Evolutionary conservation across 2,113 vertebrate genomes (phyloP), one percentile per base, ranked within the genome.

Genomic region (Mastomys coucha): DNA sequence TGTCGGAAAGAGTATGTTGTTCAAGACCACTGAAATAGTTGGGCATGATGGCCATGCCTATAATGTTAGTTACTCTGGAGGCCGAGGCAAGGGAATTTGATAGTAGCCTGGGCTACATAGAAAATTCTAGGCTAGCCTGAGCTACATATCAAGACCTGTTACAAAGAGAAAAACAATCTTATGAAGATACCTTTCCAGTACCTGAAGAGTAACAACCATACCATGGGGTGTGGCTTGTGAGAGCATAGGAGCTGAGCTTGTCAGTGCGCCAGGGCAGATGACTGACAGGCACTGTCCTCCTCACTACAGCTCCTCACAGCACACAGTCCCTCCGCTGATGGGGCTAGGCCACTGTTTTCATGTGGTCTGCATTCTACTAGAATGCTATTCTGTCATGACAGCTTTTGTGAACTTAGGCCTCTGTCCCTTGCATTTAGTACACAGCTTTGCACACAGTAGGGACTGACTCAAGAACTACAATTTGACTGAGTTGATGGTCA

Each of bases 291-390:
- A 45, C n/a, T 24, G 0, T 13, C 14, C 19, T 3, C 20, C 17
- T 73, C 53, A 19, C 53, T 63, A 53, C 7, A 0, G 11, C 49
- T 89, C 95, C 69, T 24, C 56, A 31, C 1, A 20, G 58, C 51
- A 31, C 20, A 0, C 11, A 7, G 1, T 22, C 2, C 60, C 42
- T 91, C 87, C 75, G 33, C 0, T 39, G 51, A n/a, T 49, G 39
- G 56, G 22, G 58, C 26, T 80, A 5, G 31, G 49, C 70, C 36
- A 60, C 51, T 92, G 19, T 92, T 84, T 78, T 73, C 33, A 77
- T 16, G 36, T 75, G 84, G 7, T 81, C 87, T 82, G 2, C 93
- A 87, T 97, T 20, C 69, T 90, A 1, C 69, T 80, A 70, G 49
- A 70, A 19, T 78, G 9, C 45, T 78, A 5, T 89, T 84, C 60